phyloP scores from a whole-genome alignment of 1,140 invertebrate genomes.

The Drosophila guanche region DNA sequence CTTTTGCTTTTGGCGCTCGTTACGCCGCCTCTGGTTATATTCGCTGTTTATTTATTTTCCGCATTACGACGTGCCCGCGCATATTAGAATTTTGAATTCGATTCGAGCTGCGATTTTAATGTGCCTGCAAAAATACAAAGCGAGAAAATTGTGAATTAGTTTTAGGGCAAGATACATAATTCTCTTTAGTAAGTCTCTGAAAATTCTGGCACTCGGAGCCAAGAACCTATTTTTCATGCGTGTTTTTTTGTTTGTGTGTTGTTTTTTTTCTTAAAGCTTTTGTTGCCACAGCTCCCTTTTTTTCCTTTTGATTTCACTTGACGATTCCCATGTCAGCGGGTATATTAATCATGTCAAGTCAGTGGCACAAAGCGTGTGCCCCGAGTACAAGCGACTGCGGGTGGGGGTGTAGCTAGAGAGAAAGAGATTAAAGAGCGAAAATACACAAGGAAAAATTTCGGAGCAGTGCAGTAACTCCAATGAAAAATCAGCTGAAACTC shows the following conservation, averaged over 20 bases:
- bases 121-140: slow-evolving; percentile 29
- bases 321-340: slow-evolving; percentile 74
- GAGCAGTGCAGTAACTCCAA: too few species aligned
- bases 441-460: not conserved
- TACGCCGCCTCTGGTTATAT: not conserved
- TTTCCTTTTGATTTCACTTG: slow-evolving; percentile 79
- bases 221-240: not conserved
- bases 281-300: not conserved
- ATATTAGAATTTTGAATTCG: slow-evolving; percentile 58
- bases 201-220: slow-evolving; percentile 1
- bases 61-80: slow-evolving; percentile 53
- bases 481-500: too few species aligned
- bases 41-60: slow-evolving; percentile 49
- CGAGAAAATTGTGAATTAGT: slow-evolving; percentile 13
- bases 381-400: too few species aligned
- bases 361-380: slow-evolving; percentile 45
- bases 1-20: not conserved
- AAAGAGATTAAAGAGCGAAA: too few species aligned
- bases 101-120: slow-evolving; percentile 31
- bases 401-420: too few species aligned
- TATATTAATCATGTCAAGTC: slow-evolving; percentile 80
- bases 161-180: not conserved
- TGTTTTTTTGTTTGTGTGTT: not conserved
- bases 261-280: slow-evolving; percentile 29
- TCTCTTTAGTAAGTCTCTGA: slow-evolving; percentile 9